phyloP scores from a whole-genome alignment of 92 coral and sea anemone genomes.

The Parazoanthus atlanticus region DNA sequence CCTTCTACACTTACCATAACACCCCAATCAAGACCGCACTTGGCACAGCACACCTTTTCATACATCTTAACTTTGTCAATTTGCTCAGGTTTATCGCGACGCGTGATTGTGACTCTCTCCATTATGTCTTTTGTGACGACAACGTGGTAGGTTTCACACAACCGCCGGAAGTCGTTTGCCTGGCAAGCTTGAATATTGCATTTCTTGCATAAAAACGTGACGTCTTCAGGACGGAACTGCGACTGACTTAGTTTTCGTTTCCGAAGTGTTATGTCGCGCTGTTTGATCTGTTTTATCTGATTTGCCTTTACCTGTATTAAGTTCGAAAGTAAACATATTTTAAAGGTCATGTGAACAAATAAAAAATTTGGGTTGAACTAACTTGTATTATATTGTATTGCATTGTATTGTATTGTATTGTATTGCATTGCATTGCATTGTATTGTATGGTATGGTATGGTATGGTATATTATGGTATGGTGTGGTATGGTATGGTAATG shows the following conservation, averaged over 20 bases:
- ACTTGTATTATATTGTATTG: no score
- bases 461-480: no score
- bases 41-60: constrained; percentile 48
- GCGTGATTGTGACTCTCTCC: constrained; percentile 40
- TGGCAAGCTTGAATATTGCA: constrained; percentile 53
- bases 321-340: neutral
- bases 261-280: constrained; percentile 4
- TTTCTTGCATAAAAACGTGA: constrained; percentile 53
- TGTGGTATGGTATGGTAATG: no score
- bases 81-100: constrained; percentile 31
- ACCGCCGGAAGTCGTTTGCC: constrained; percentile 48
- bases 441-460: no score
- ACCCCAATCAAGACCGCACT: constrained; percentile 67
- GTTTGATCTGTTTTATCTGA: neutral
- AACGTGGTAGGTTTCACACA: constrained; percentile 29
- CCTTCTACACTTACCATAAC: constrained; percentile 43
- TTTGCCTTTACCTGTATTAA: neutral
- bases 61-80: neutral
- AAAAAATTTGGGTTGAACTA: no score
- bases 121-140: constrained; percentile 32
- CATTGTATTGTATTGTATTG: no score
- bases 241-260: neutral
- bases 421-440: no score
- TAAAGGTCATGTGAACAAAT: neutral
- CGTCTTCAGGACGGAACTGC: constrained; percentile 29